Evolutionary conservation across 1,140 invertebrate species (phyloP).

Genomic region (Ceratitis capitata): DNA sequence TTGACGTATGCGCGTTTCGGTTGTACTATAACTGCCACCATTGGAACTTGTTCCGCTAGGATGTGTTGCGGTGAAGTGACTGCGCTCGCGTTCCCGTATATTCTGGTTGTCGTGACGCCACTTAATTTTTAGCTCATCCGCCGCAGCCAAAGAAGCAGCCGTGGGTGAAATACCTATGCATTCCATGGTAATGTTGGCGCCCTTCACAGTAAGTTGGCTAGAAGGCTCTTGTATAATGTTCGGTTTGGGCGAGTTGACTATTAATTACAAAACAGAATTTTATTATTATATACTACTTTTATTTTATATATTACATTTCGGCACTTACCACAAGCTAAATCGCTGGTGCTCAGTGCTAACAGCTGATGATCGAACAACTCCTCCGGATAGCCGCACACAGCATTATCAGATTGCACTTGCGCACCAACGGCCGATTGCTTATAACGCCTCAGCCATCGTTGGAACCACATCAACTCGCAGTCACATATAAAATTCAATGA

Average conservation of each 20-base stretch:
- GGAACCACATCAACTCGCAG: constrained; percentile 83
- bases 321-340: constrained; percentile 77
- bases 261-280: neutral
- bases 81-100: constrained; percentile 55
- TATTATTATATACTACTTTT: neutral
- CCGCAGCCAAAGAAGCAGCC: constrained; percentile 63
- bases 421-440: constrained; percentile 35
- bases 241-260: constrained; percentile 82
- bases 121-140: constrained; percentile 76
- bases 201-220: constrained; percentile 84
- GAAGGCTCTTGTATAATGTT: constrained; percentile 83
- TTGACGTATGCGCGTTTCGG: constrained; percentile 60
- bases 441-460: constrained; percentile 72
- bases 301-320: neutral
- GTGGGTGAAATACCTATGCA: constrained; percentile 80
- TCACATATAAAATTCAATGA: constrained; percentile 83
- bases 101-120: constrained; percentile 93
- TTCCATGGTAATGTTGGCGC: constrained; percentile 80
- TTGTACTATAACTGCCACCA: constrained; percentile 47
- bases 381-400: constrained; percentile 82
- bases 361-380: constrained; percentile 75
- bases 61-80: neutral
- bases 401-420: constrained; percentile 57
- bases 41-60: neutral
- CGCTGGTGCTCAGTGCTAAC: constrained; percentile 72